Evolutionary conservation across 2,113 vertebrate species (phyloP).

Genomic region (Trematomus loennbergii): DNA sequence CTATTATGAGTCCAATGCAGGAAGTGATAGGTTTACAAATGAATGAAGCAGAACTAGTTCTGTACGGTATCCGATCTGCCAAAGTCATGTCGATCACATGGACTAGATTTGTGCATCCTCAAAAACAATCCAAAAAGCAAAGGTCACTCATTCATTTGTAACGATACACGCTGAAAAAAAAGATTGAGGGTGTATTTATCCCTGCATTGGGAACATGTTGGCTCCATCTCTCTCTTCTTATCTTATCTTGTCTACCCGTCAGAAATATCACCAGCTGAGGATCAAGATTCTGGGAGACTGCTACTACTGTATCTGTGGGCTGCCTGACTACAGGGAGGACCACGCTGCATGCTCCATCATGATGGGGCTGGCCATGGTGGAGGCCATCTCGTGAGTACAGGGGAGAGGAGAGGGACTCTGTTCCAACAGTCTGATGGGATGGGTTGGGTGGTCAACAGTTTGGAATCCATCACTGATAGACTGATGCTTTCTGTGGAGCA

Average conservation of each 20-base stretch:
- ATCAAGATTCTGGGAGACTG: slow-evolving; percentile 98
- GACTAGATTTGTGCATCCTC: neutral
- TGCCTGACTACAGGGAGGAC: slow-evolving; percentile 94
- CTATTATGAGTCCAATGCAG: neutral
- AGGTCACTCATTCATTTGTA: neutral
- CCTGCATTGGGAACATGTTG: neutral
- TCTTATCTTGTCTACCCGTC: slow-evolving; percentile 4
- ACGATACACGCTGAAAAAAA: neutral
- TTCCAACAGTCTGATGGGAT: neutral
- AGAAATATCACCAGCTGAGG: slow-evolving; percentile 95
- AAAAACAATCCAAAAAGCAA: neutral
- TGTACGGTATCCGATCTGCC: neutral
- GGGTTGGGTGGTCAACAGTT: neutral
- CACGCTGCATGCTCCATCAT: slow-evolving; percentile 94
- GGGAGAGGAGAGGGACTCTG: neutral
- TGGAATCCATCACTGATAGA: slow-evolving; percentile 24
- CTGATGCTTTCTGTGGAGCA: slow-evolving; percentile 22
- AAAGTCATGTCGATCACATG: neutral
- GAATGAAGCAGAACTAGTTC: neutral
- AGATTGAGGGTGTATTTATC: neutral
- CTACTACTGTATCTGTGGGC: slow-evolving; percentile 97
- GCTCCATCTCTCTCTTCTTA: neutral
- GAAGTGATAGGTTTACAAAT: neutral
- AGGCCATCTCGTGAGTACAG: slow-evolving; percentile 93
- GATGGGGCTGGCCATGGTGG: slow-evolving; percentile 98